A percentile compares a stretch with the other conserved stretches of the same genome.
phyloP scores from a whole-genome alignment of 2,888 invertebrate species.

The Epirrhoe tristata region DNA sequence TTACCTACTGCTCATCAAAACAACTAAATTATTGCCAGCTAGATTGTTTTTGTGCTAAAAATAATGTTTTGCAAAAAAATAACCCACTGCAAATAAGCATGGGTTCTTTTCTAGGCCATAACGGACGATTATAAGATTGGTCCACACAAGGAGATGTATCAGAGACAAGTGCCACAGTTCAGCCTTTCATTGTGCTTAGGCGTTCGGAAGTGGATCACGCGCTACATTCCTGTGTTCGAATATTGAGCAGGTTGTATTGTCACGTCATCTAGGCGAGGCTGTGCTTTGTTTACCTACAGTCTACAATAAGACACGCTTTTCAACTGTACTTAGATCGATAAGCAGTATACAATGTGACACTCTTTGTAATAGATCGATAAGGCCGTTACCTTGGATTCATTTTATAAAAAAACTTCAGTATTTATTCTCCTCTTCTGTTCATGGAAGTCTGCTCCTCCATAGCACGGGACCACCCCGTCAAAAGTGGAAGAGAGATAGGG shows the following conservation, averaged over 20 bases:
- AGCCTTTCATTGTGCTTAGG: background rate
- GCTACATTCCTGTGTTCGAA: constrained; percentile 25
- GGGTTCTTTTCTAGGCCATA: too few species aligned
- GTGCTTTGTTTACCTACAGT: constrained; percentile 12
- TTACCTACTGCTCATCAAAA: too few species aligned
- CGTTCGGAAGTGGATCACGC: constrained; percentile 26
- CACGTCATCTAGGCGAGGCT: constrained; percentile 23
- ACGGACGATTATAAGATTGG: background rate
- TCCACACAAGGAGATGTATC: background rate
- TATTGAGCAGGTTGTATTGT: constrained; percentile 24
- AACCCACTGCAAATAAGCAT: too few species aligned
- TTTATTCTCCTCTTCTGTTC: too few species aligned
- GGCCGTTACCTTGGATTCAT: background rate
- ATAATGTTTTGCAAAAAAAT: too few species aligned
- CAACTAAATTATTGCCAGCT: too few species aligned
- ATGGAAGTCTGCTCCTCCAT: too few species aligned
- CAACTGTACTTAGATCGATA: background rate
- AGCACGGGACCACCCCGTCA: too few species aligned
- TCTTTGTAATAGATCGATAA: background rate
- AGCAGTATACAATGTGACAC: background rate
- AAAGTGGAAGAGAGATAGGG: too few species aligned
- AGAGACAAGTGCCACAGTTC: background rate
- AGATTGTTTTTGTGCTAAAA: too few species aligned
- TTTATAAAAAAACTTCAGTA: too few species aligned
- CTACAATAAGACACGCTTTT: background rate